Conservation (phyloP, 2,797 vertebrate genomes). For the Cirrhinus mrigala region DNA sequence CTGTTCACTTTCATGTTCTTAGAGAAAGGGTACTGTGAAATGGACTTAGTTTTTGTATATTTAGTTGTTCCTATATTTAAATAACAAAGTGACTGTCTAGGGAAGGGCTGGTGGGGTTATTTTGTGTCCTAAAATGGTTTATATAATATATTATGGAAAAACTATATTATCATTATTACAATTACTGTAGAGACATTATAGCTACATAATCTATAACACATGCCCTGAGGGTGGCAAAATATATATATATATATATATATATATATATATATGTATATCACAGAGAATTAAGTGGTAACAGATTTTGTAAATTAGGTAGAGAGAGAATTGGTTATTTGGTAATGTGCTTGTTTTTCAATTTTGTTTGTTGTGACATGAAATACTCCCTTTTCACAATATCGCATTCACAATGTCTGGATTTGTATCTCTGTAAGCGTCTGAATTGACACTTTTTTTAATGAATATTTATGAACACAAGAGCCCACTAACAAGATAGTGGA, state of each 20-base stretch:
- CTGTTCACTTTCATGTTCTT: constrained; percentile 49
- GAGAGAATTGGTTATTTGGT: constrained; percentile 79
- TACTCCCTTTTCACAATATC: constrained; percentile 71
- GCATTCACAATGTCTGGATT: constrained; percentile 67
- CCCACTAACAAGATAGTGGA: constrained; percentile 67
- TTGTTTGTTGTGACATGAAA: constrained; percentile 78
- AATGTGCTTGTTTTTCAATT: constrained; percentile 77
- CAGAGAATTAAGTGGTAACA: constrained; percentile 76
- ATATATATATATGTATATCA: constrained; percentile 59
- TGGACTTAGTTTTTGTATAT: constrained; percentile 69
- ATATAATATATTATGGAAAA: constrained; percentile 66
- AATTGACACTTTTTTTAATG: constrained; percentile 63
- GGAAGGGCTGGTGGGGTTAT: constrained; percentile 30
- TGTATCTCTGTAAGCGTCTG: constrained; percentile 56
- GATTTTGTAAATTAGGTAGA: constrained; percentile 79
- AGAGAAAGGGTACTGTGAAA: constrained; percentile 42
- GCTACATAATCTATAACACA: constrained; percentile 67
- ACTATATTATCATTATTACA: constrained; percentile 75
- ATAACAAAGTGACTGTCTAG: constrained; percentile 41
- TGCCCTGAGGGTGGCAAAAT: constrained; percentile 66
- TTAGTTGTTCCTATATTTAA: constrained; percentile 76
- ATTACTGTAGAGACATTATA: constrained; percentile 69
- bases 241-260: constrained; percentile 37
- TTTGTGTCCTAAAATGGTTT: constrained; percentile 72
- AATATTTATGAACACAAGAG: constrained; percentile 60